Conservation (phyloP, 35 echinoderm and acorn worm species). For the Stichopus chloronotus region DNA sequence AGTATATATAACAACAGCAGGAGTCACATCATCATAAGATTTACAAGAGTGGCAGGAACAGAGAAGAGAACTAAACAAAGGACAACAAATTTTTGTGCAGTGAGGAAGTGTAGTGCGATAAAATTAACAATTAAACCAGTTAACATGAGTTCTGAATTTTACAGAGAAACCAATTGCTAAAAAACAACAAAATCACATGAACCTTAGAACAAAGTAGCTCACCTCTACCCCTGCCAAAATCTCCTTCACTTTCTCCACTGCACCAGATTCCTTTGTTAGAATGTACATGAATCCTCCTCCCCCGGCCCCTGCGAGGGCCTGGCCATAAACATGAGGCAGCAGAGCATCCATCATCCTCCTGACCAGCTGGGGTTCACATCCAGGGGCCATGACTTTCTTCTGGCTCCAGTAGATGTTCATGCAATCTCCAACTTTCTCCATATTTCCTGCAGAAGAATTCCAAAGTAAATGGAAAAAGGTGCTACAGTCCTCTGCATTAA, state of each 20-base stretch:
- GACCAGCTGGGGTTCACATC: constrained; percentile 81
- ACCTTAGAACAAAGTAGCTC: not conserved
- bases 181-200: not conserved
- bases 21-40: no score
- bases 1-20: no score
- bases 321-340: constrained; percentile 77
- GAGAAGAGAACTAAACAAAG: no score
- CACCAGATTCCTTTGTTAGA: constrained; percentile 75
- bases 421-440: constrained; percentile 84
- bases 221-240: constrained; percentile 67
- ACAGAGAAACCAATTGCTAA: no score
- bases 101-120: no score
- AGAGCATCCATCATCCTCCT: constrained; percentile 91
- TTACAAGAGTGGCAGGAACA: no score
- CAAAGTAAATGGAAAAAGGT: constrained; percentile 17
- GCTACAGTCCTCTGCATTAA: not conserved
- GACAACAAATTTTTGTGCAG: no score
- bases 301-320: constrained; percentile 84
- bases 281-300: constrained; percentile 89
- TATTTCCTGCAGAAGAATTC: constrained; percentile 67
- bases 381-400: constrained; percentile 97
- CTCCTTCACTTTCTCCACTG: constrained; percentile 66
- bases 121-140: no score
- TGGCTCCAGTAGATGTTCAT: constrained; percentile 93
- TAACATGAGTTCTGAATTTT: no score